Evolutionary conservation across 2,888 invertebrate genomes (phyloP), one percentile per base, ranked within the genome.

Genomic region (Himalopsyche tibetana): DNA sequence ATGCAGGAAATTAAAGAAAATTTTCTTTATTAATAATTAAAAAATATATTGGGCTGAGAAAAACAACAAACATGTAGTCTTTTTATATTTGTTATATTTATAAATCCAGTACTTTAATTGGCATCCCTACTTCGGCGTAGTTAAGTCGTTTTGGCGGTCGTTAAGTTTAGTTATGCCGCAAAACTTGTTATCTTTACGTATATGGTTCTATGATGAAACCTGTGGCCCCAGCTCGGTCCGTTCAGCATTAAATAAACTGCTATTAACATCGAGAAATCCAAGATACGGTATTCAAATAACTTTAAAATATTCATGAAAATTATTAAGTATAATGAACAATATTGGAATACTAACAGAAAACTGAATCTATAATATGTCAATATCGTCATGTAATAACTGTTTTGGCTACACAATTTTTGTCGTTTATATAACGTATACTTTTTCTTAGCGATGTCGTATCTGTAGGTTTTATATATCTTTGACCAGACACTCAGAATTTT

Each of bases 151-250:
- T 74, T 74, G 74, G 74, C 74, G 74, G 74, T 74, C 74, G 74
- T 74, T 74, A 74, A 74, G 28, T 36, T 74, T 74, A 74, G 74
- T 74, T 74, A 15, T 36, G 74, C 74, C 74, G 74, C 74, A 36
- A 74, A 74, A 74, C 74, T 74, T 74, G 74, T 74, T 74, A 74
- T 74, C 74, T 74, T 74, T 74, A 74, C 74, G 74, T 74, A 74
- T 74, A 74, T 36, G 74, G 74, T 36, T 74, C 74, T 74, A 74
- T 74, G 74, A 74, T 74, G 74, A 74, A 74, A 74, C 74, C 74
- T 74, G 74, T 74, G 74, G 74, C 74, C 74, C 74, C 28, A 36
- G 74, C 12, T 74, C 36, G 3, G 74, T 3, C 74, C 38, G 74
- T 74, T 74, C 74, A 12, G 74, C 38, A 74, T 9, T 28, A 6